phyloP scores from a whole-genome alignment of 1,140 invertebrate genomes.

The Araneus ventricosus region DNA sequence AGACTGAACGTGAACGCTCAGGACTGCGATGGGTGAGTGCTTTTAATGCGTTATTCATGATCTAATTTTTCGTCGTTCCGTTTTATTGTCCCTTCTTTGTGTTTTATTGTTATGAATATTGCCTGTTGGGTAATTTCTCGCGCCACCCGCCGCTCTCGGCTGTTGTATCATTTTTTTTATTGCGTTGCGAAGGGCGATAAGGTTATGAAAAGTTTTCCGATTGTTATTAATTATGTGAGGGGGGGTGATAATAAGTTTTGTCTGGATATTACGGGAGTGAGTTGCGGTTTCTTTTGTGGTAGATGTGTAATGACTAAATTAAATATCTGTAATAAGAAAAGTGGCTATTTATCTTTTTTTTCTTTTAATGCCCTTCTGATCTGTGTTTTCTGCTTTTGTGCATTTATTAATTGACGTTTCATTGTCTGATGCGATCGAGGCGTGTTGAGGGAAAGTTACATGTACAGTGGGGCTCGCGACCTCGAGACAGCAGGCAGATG shows the following conservation, averaged over 20 bases:
- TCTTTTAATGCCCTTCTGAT: too few species aligned
- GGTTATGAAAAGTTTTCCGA: neutral
- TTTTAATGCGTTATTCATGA: conserved; percentile 61
- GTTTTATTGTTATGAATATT: conserved; percentile 43
- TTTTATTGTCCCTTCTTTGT: neutral
- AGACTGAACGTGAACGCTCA: conserved; percentile 71
- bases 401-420: too few species aligned
- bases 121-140: neutral
- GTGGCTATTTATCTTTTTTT: neutral
- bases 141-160: too few species aligned
- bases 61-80: neutral
- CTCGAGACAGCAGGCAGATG: too few species aligned
- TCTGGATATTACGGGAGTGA: neutral
- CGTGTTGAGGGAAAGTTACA: too few species aligned
- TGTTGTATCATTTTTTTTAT: neutral
- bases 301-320: neutral
- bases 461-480: too few species aligned
- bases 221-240: neutral
- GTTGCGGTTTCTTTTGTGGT: neutral
- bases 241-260: neutral
- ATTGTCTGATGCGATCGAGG: too few species aligned
- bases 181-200: neutral
- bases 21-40: conserved; percentile 73
- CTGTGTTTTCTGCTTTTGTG: too few species aligned
- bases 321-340: neutral